phyloP scores from a whole-genome alignment of 2,888 invertebrate species.

The Chymomyza procnemis region DNA sequence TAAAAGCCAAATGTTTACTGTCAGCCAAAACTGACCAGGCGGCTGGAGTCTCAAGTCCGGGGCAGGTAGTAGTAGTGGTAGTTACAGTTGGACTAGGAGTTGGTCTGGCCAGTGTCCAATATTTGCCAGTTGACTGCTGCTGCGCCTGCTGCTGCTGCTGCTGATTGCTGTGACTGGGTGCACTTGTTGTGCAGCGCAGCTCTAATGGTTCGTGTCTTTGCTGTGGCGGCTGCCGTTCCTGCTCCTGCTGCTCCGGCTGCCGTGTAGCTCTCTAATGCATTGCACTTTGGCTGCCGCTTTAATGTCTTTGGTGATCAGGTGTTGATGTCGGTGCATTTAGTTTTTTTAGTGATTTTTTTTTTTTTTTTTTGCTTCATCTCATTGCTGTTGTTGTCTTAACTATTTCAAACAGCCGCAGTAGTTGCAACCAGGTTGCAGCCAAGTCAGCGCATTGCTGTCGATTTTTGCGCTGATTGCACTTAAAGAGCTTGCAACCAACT shows the following conservation, averaged over 20 bases:
- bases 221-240: neutral
- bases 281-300: slow-evolving; percentile 54
- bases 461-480: slow-evolving; percentile 67
- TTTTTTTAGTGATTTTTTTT: slow-evolving; percentile 34
- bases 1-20: slow-evolving; percentile 19
- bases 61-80: slow-evolving; percentile 19
- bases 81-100: slow-evolving; percentile 15
- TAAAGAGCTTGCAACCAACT: slow-evolving; percentile 39
- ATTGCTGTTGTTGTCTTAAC: slow-evolving; percentile 25
- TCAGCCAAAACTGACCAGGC: neutral
- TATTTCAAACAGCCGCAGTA: slow-evolving; percentile 39
- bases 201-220: slow-evolving; percentile 56
- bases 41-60: slow-evolving; percentile 14
- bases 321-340: slow-evolving; percentile 74
- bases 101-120: slow-evolving; percentile 30
- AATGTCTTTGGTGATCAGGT: slow-evolving; percentile 76
- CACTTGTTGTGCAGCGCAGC: slow-evolving; percentile 36
- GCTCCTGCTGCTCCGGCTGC: neutral
- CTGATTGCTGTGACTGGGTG: slow-evolving; percentile 5
- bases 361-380: slow-evolving; percentile 3
- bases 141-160: slow-evolving; percentile 59
- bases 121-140: slow-evolving; percentile 54
- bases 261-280: slow-evolving; percentile 25
- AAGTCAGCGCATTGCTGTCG: slow-evolving; percentile 50
- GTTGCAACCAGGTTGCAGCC: slow-evolving; percentile 8